Conservation (phyloP, 2,113 vertebrate genomes). For the Scatophagus argus region DNA sequence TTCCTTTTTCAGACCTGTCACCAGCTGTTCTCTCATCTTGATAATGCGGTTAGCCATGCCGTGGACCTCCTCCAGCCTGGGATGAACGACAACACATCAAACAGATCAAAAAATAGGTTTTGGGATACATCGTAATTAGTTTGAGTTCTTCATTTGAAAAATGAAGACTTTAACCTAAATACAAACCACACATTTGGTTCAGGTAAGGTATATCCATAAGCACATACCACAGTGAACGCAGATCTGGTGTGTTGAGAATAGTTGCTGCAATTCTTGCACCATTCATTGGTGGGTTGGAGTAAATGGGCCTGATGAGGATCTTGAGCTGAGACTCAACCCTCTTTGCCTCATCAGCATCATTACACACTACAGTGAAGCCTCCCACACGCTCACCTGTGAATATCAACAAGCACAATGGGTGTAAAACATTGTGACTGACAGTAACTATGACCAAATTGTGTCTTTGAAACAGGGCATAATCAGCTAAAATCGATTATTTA, state of each 20-base stretch:
- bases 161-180: background rate
- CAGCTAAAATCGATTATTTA: background rate
- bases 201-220: background rate
- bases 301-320: constrained; percentile 98
- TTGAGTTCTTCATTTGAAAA: background rate
- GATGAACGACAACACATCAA: background rate
- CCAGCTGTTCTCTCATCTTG: constrained; percentile 94
- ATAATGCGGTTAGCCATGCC: constrained; percentile 97
- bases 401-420: background rate
- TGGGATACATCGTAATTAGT: background rate
- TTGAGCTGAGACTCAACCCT: constrained; percentile 97
- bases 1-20: constrained; percentile 93
- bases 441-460: background rate
- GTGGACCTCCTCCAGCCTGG: constrained; percentile 94
- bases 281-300: constrained; percentile 96
- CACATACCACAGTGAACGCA: constrained; percentile 91
- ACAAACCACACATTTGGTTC: background rate
- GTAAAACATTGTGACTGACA: background rate
- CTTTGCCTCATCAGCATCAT: constrained; percentile 92
- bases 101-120: background rate
- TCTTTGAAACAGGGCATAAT: background rate
- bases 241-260: constrained; percentile 92
- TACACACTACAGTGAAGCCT: constrained; percentile 94
- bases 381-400: constrained; percentile 95
- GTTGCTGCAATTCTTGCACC: constrained; percentile 94